phyloP scores from a whole-genome alignment of 2,797 vertebrate genomes.

The Clarias platycephalus region DNA sequence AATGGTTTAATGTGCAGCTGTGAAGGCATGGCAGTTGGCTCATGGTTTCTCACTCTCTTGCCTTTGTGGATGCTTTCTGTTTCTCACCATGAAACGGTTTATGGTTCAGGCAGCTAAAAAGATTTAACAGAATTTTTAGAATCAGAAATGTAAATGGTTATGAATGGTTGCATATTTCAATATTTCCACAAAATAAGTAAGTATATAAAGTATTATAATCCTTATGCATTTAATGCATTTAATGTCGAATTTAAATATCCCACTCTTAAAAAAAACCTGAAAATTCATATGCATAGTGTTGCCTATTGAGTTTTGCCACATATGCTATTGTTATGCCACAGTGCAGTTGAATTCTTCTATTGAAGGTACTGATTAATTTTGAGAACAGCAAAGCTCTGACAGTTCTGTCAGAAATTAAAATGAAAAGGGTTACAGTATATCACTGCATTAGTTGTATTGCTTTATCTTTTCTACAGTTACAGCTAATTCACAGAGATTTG shows the following conservation, averaged over 20 bases:
- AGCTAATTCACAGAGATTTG: not conserved
- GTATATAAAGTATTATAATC: not conserved
- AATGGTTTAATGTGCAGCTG: slow-evolving; percentile 40
- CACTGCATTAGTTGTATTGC: not conserved
- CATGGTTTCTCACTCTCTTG: not conserved
- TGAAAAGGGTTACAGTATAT: not conserved
- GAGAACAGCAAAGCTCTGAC: not conserved
- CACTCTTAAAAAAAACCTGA: not conserved
- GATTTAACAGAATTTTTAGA: not conserved
- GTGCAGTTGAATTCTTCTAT: not conserved
- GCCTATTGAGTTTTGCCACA: not conserved
- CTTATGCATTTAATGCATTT: not conserved
- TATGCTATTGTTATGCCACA: not conserved
- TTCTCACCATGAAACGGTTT: slow-evolving; percentile 4
- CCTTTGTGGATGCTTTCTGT: slow-evolving; percentile 10
- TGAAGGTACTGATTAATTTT: not conserved
- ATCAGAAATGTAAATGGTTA: not conserved
- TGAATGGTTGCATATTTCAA: not conserved
- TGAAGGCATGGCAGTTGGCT: slow-evolving; percentile 26
- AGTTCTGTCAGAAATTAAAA: not conserved
- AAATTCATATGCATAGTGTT: not conserved
- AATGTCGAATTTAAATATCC: not conserved
- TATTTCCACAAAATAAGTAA: not conserved
- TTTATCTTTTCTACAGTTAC: not conserved
- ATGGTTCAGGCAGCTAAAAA: not conserved